Evolutionary conservation across 2,797 vertebrate genomes (phyloP), one percentile per base, ranked within the genome.

Genomic region (Neomorphus geoffroyi): DNA sequence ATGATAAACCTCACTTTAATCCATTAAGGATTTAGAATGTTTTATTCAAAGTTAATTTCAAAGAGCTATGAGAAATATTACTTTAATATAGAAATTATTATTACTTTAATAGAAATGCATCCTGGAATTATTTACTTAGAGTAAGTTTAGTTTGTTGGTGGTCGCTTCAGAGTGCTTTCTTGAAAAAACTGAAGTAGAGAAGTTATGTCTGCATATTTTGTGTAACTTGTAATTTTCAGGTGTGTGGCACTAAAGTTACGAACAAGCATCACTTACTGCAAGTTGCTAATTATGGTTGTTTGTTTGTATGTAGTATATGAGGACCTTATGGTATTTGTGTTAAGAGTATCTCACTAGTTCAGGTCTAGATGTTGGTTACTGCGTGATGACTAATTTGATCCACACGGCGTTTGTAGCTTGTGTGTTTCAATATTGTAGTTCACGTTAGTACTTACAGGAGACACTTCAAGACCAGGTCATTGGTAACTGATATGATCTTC

Each of bases 401-500:
- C 11, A 1, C 26, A 4, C 9, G 23, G 30, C 33, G n/a, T 33
- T 77, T 23, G 30, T 41, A 57, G 30, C n/a, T 26, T 10, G 1
- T 27, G 57, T 35, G 17, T 50, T 78, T 87, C 24, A 21, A 0
- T 57, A 6, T n/a, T 54, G 22, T 17, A 27, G 32, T 15, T 56
- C 46, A 14, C 70, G 26, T 60, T 69, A 17, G 15, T 58, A 61
- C 56, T 51, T 88, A 11, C 0, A 56, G 51, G 30, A 70, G 45
- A 21, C 7, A 4, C 11, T 12, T 30, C 1, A 3, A 46, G 32
- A 72, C 11, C 10, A 57, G n/a, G 24, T 61, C 19, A 17, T 60
- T 2, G 4, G 0, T 77, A 74, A 13, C 15, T 30, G 32, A 22
- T 43, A 17, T 0, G 3, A 30, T 78, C 24, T 62, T 50, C 35